Percentiles rank a stretch among this genome's conserved stretches.
Conservation (phyloP, 37 sponge, comb jelly and placozoan genomes). For the Bolinopsis microptera region DNA sequence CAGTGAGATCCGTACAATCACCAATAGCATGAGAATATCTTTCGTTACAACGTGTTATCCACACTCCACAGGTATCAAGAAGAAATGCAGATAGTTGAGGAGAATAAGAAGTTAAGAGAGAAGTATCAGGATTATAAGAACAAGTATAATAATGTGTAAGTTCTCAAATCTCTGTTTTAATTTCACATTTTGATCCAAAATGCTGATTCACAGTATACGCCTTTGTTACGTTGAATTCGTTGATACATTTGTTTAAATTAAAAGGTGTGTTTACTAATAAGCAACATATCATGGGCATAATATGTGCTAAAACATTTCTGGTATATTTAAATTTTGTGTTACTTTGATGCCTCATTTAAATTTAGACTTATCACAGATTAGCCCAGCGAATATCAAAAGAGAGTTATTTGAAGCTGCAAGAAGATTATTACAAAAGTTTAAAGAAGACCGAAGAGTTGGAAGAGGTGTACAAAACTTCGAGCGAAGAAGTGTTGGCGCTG, state of each 20-base stretch:
- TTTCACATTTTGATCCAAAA: background rate
- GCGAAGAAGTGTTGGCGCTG: background rate
- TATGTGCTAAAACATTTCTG: too few species aligned
- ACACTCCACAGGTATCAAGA: slow-evolving; percentile 36
- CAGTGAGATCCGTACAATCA: too few species aligned
- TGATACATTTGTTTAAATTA: too few species aligned
- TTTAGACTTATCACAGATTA: background rate
- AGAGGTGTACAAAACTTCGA: background rate
- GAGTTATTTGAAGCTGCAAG: slow-evolving; percentile 59
- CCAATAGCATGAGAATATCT: too few species aligned
- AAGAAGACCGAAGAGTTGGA: slow-evolving; percentile 29
- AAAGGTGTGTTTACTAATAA: too few species aligned
- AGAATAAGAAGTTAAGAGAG: slow-evolving; percentile 29
- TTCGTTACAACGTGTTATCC: too few species aligned
- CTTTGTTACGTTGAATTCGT: too few species aligned
- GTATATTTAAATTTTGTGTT: too few species aligned
- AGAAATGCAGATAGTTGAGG: background rate
- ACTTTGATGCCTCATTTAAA: background rate
- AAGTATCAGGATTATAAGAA: slow-evolving; percentile 11
- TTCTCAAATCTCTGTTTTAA: background rate
- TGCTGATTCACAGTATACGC: too few species aligned
- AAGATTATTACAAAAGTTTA: slow-evolving; percentile 39
- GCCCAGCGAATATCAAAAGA: slow-evolving; percentile 39
- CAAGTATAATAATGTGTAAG: slow-evolving; percentile 40
- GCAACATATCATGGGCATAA: too few species aligned